A percentile compares a stretch with the other conserved stretches of the same genome.
These are phyloP conservation scores for Charadrius vociferus DNA, from an alignment of 2,113 vertebrate genomes.

Conservation along the genomic window DNA sequence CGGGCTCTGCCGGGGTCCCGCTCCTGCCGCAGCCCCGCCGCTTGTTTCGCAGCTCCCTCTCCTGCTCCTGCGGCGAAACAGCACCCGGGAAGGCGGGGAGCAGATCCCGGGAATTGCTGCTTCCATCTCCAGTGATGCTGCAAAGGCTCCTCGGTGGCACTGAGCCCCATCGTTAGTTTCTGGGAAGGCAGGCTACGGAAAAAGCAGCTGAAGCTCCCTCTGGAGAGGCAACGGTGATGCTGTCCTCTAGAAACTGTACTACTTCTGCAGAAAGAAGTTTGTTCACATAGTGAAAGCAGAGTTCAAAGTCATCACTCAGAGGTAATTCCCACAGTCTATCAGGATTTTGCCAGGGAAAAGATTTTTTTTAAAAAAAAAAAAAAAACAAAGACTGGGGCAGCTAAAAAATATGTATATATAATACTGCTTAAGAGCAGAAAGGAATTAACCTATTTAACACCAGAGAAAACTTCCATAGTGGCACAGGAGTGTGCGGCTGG, in stretches of 20 bases:
- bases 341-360: rapidly evolving
- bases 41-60: conserved; percentile 51
- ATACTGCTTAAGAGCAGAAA: not conserved
- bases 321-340: rapidly evolving
- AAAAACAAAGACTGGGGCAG: not conserved
- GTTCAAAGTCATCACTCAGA: not conserved
- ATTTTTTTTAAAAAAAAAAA: no score
- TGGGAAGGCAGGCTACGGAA: no score
- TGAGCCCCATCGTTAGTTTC: no score
- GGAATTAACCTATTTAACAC: no score
- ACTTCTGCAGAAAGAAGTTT: no score
- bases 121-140: no score
- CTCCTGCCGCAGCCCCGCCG: not conserved
- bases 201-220: no score
- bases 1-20: not conserved
- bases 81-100: not conserved
- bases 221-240: no score
- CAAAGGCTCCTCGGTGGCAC: no score
- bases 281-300: not conserved
- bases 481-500: rapidly evolving
- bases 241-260: no score
- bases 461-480: not conserved
- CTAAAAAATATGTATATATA: not conserved
- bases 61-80: not conserved
- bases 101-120: no score